Conservation (phyloP, 2,888 invertebrate genomes). For the Lycocerus yunnanus region DNA sequence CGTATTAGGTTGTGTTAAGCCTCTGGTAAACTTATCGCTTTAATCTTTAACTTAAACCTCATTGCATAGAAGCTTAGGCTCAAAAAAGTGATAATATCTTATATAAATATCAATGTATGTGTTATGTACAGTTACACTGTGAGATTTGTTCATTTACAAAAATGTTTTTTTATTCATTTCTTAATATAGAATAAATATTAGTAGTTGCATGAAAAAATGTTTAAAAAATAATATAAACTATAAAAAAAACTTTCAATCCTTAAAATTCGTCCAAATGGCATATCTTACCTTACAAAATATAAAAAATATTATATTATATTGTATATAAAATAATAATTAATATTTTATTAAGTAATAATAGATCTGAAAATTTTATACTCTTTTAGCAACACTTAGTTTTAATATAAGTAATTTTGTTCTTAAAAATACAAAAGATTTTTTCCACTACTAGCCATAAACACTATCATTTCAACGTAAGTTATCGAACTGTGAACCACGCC, state of each 20-base stretch:
- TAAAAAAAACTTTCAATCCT: slow-evolving; percentile 10
- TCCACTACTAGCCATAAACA: no score
- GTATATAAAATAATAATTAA: slow-evolving; percentile 31
- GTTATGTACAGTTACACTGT: neutral
- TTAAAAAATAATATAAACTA: neutral
- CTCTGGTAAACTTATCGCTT: neutral
- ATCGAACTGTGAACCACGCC: no score
- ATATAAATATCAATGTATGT: neutral
- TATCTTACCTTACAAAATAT: slow-evolving; percentile 42
- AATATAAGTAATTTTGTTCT: neutral
- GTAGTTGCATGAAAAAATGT: neutral
- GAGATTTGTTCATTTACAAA: neutral
- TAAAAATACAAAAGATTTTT: neutral
- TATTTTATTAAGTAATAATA: slow-evolving; percentile 20
- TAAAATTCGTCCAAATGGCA: slow-evolving; percentile 46
- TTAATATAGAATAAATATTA: neutral
- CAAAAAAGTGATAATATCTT: neutral
- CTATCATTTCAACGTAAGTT: no score
- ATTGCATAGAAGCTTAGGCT: neutral
- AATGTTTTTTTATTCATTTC: neutral
- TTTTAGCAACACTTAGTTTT: slow-evolving; percentile 3
- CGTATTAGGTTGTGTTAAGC: neutral
- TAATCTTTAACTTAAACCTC: neutral
- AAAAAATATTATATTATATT: slow-evolving; percentile 29
- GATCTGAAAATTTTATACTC: slow-evolving; percentile 12